phyloP scores from a whole-genome alignment of 1,140 invertebrate genomes.

The Lanistes nyassanus region DNA sequence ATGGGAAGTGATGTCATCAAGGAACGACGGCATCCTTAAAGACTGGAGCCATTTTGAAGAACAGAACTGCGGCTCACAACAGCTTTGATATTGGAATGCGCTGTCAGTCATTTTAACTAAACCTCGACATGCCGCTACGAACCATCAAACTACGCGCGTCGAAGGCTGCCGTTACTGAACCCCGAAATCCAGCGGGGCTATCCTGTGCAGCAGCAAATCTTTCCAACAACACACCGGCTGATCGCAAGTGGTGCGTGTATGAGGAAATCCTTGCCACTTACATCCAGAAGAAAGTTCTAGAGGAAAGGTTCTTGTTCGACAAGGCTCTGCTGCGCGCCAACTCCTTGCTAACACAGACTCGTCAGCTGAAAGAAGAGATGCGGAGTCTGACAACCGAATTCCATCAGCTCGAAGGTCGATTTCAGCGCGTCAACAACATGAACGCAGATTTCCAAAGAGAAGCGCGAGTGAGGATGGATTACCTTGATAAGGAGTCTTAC shows the following conservation, averaged over 20 bases:
- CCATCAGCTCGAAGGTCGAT: neutral
- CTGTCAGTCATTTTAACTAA: too few relatives aligned
- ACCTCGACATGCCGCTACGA: too few relatives aligned
- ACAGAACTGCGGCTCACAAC: too few relatives aligned
- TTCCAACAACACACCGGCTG: too few relatives aligned
- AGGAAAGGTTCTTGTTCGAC: constrained; percentile 8
- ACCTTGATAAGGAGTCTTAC: constrained; percentile 1
- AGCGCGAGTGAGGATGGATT: neutral
- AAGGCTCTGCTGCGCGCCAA: neutral
- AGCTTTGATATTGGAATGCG: too few relatives aligned
- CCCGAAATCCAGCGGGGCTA: too few relatives aligned
- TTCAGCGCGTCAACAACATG: neutral
- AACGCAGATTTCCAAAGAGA: constrained; percentile 2
- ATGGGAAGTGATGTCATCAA: too few relatives aligned
- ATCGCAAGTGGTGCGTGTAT: neutral
- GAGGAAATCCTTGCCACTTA: neutral
- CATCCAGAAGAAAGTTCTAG: neutral
- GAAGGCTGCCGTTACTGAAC: too few relatives aligned
- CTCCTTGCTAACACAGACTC: constrained; percentile 10
- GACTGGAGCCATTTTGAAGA: too few relatives aligned
- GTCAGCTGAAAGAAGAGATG: constrained; percentile 1
- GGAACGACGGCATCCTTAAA: too few relatives aligned
- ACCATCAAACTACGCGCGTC: too few relatives aligned
- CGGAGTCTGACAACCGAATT: neutral
- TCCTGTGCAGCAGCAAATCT: too few relatives aligned